Base-by-base conservation (phyloP, 2,888 invertebrate species). In the Zygogramma bicolorata region DNA sequence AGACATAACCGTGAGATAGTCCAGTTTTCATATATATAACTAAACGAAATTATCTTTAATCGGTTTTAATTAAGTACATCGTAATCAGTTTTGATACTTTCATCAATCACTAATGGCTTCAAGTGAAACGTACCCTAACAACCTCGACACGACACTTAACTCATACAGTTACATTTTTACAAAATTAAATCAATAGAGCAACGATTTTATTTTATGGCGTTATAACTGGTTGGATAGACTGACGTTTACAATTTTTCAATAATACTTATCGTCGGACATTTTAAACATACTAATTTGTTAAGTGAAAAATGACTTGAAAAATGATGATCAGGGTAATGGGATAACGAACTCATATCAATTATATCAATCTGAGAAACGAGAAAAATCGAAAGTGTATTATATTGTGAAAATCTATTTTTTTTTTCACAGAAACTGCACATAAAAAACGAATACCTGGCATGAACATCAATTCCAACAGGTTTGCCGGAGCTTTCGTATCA, bases 31-130 rank as follows among this genome's bases (percentile, higher is more conserved):
- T 53, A 53, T 18, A 42, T 53, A 25, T 3, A 53, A 53, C 27
- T 53, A 27, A n/a, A 53, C 27, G 27, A 53, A 53, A 53, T 53
- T 53, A 27, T 53, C 25, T 53, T 27, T 27, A 53, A 53, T 53
- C 53, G 53, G 22, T 22, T 53, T 53, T 53, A 53, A 53, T 53
- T 53, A 53, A 13, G n/a, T 27, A 15, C 53, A 27, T 53, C 53
- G 53, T 53, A 53, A 53, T 53, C 53, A 5, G n/a, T 53, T 53
- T 53, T 22, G 15, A 53, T 53, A 53, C 53, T 53, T 53, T 53
- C 27, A 53, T 25, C 25, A 53, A 53, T 53, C 27, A 53, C 53
- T 53, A 53, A 53, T 53, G 25, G 27, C 53, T 53, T 53, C 10
- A n/a, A 53, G 13, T 53, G 53, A 53, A 25, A 53, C 27, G 53